Evolutionary conservation across 2,888 invertebrate species (phyloP).

Genomic region (Patella depressa): DNA sequence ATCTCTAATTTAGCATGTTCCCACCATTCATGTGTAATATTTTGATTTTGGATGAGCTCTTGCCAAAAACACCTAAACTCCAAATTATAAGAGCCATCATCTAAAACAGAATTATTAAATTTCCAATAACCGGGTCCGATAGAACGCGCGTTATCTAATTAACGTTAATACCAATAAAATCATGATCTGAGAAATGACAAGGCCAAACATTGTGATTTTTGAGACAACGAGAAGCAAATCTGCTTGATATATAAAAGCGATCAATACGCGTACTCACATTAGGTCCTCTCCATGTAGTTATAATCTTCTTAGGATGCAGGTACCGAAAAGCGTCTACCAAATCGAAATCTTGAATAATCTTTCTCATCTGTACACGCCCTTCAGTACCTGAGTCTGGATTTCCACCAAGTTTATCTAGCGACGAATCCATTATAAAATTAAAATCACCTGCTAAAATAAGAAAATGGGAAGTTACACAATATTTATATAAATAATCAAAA

Average conservation of each 20-base stretch:
- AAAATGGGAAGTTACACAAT: too few relatives aligned
- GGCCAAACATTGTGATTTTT: slow-evolving; percentile 16
- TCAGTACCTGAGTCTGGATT: slow-evolving; percentile 16
- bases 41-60: too few relatives aligned
- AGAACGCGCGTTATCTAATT: neutral
- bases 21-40: too few relatives aligned
- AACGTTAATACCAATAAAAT: neutral
- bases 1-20: too few relatives aligned
- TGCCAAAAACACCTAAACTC: too few relatives aligned
- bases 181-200: slow-evolving; percentile 8
- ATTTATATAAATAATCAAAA: too few relatives aligned
- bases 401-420: slow-evolving; percentile 30
- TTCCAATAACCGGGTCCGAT: neutral
- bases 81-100: too few relatives aligned
- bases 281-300: neutral
- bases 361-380: slow-evolving; percentile 22
- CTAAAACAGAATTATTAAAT: too few relatives aligned
- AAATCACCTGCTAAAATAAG: too few relatives aligned
- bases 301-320: slow-evolving; percentile 17
- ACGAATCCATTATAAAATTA: slow-evolving; percentile 24
- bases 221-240: neutral
- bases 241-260: too few relatives aligned
- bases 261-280: neutral
- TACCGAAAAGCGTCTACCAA: slow-evolving; percentile 25
- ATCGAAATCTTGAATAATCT: slow-evolving; percentile 22